Evolutionary conservation across 2,113 vertebrate species (phyloP).

Genomic region (Empidonax traillii): DNA sequence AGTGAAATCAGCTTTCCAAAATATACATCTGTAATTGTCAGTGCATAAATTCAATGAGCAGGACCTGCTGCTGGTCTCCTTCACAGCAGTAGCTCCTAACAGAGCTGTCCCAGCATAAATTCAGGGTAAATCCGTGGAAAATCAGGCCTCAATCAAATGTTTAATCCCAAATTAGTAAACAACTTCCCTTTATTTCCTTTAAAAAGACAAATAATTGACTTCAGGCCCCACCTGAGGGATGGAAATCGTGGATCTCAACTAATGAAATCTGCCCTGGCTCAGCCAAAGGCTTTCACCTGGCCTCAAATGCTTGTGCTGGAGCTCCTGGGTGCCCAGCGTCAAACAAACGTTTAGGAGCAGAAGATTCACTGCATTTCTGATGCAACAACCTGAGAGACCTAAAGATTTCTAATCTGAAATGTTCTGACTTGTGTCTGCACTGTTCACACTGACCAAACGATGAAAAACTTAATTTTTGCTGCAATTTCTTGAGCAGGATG

Average conservation of each 20-base stretch:
- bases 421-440: neutral
- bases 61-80: neutral
- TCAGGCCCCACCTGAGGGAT: neutral
- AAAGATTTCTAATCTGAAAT: neutral
- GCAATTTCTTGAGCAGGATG: neutral
- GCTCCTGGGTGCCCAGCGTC: neutral
- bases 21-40: neutral
- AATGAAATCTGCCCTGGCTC: neutral
- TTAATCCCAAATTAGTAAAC: neutral
- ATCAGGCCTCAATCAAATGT: neutral
- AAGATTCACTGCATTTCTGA: neutral
- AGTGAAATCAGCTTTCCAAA: neutral
- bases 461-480: neutral
- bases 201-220: neutral
- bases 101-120: neutral
- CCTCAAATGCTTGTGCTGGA: neutral
- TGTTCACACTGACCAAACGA: accelerated
- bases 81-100: neutral
- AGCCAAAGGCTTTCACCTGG: neutral
- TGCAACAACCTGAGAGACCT: accelerated
- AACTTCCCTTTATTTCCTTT: neutral
- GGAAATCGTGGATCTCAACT: neutral
- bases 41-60: neutral
- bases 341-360: neutral
- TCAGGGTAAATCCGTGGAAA: neutral